Conservation (phyloP, 2,113 vertebrate genomes). For the Saguinus midas region DNA sequence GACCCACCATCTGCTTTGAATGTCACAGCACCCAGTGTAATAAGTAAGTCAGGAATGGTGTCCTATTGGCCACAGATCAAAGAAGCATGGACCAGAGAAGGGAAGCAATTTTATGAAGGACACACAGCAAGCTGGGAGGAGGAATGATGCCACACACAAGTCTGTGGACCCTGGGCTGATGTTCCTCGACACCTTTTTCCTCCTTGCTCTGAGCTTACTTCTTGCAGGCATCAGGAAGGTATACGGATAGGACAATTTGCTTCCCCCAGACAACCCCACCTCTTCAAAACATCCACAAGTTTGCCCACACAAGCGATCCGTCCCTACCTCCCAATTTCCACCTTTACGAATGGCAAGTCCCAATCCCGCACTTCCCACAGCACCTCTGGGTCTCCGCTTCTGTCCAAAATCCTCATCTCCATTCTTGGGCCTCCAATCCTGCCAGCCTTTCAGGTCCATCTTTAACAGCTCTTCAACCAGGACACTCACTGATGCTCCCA, state of each 20-base stretch:
- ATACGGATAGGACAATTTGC: background rate
- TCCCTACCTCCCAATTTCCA: background rate
- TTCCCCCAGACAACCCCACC: background rate
- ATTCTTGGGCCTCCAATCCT: background rate
- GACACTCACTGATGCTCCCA: background rate
- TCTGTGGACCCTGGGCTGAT: background rate
- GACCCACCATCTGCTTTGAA: background rate
- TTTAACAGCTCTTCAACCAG: background rate
- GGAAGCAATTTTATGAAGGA: background rate
- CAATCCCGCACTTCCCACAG: rapidly evolving
- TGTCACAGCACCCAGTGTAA: background rate
- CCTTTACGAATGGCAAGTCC: background rate
- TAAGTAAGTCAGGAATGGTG: background rate
- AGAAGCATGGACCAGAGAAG: background rate
- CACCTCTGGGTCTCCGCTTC: background rate
- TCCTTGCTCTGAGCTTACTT: background rate
- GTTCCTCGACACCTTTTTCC: background rate
- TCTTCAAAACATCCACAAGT: background rate
- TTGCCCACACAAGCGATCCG: background rate
- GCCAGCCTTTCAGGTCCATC: background rate
- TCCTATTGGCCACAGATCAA: background rate
- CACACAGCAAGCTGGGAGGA: background rate
- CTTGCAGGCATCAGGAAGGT: background rate
- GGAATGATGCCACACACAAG: rapidly evolving
- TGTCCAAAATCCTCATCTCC: background rate